Conservation (phyloP, 2,113 vertebrate genomes). For the Fulmarus glacialis region DNA sequence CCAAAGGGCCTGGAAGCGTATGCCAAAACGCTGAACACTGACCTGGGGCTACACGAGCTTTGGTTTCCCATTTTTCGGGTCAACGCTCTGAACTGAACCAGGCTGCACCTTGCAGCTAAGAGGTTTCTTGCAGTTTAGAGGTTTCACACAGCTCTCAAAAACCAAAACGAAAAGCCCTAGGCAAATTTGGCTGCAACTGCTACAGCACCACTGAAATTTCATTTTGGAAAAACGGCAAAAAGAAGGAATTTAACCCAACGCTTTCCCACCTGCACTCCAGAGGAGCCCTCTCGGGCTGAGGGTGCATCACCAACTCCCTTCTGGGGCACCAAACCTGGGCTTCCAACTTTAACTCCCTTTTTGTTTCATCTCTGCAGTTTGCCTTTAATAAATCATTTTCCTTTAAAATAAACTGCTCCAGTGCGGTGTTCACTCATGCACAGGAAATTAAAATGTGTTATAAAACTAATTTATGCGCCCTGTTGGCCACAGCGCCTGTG, state of each 20-base stretch:
- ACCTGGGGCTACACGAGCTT: background rate
- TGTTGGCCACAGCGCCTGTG: background rate
- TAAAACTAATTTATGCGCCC: background rate
- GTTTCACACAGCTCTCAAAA: background rate
- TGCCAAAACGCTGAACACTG: background rate
- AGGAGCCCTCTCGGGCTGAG: background rate
- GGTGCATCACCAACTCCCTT: background rate
- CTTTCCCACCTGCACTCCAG: background rate
- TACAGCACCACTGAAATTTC: background rate
- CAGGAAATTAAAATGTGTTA: background rate
- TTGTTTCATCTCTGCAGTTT: background rate
- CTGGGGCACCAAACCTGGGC: background rate
- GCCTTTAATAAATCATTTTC: background rate
- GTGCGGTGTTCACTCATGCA: background rate
- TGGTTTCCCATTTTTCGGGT: background rate
- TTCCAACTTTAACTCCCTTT: background rate
- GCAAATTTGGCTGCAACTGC: background rate
- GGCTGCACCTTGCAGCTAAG: background rate
- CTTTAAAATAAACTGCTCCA: background rate
- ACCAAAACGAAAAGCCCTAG: background rate
- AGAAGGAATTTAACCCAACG: background rate
- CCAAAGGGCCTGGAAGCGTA: background rate
- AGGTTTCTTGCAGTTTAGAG: background rate
- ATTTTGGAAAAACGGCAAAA: background rate
- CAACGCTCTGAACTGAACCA: background rate